Percentiles rank a stretch among this genome's conserved stretches.
phyloP scores from a whole-genome alignment of 2,113 vertebrate genomes.

The Perognathus longimembris region DNA sequence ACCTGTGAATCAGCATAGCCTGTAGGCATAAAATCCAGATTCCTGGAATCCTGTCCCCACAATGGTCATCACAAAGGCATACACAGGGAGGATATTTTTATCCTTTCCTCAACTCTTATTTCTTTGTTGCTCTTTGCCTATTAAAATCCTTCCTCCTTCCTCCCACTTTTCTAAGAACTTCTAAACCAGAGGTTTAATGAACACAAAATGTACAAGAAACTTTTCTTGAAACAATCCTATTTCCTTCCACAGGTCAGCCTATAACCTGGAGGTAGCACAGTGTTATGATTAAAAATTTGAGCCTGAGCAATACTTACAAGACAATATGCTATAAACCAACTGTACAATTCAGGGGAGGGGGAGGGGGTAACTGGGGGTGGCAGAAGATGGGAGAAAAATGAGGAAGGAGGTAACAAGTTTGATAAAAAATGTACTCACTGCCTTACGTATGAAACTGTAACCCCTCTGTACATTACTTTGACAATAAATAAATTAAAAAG shows the following conservation, averaged over 20 bases:
- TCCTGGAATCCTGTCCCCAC: conserved; percentile 6
- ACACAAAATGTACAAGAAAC: not conserved
- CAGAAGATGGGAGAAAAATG: too few relatives aligned
- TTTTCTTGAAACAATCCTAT: not conserved
- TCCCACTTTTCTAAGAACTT: not conserved
- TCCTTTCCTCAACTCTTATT: not conserved
- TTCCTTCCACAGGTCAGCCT: not conserved
- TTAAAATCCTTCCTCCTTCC: not conserved
- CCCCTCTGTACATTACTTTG: too few relatives aligned
- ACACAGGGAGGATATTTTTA: conserved; percentile 1
- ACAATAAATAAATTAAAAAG: too few relatives aligned
- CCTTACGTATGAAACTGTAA: too few relatives aligned
- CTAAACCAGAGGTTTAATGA: not conserved
- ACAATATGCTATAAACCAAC: too few relatives aligned
- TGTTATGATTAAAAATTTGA: conserved; percentile 38
- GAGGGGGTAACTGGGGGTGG: too few relatives aligned
- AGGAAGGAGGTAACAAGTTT: too few relatives aligned
- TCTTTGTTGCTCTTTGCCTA: not conserved
- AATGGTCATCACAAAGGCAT: not conserved
- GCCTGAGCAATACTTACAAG: too few relatives aligned
- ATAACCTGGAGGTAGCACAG: not conserved
- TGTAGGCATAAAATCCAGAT: conserved; percentile 12
- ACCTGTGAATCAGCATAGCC: conserved; percentile 34
- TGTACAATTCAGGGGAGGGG: too few relatives aligned
- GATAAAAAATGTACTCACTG: too few relatives aligned